Evolutionary conservation across 2,797 vertebrate genomes (phyloP), one percentile per base, ranked within the genome.

Genomic region (Chaunax sp.): DNA sequence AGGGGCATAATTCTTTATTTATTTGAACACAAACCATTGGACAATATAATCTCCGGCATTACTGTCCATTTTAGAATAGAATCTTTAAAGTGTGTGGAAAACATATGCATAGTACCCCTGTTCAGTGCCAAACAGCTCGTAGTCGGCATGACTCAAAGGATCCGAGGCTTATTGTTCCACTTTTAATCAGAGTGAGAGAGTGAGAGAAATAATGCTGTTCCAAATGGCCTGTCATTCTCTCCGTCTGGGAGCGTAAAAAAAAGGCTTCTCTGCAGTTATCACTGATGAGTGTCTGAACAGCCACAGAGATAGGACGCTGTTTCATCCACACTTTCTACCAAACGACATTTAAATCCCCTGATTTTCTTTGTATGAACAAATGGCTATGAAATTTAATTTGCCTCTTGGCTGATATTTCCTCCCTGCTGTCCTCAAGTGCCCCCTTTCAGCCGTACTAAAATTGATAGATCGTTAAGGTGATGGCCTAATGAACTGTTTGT

Each of bases 291-390:
- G 67, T 68, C 82, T 82, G 73, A 83, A 30, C 74, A 56, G 64
- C 67, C 14, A 4, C 68, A 46, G 16, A 71, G 64, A 88, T 70
- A 64, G 35, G 40, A 63, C 49, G 64, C 40, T 0, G 15, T 72
- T 51, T 74, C 82, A 64, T 68, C 38, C 9, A 0, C 70, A 26
- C 52, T 75, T 81, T 73, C 62, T 50, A 65, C 80, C 71, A 75
- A 77, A 80, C 19, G 6, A 68, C 83, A 83, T 85, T 85, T 77
- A 85, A 78, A 83, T 78, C 58, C 66, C 51, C 62, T 65, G 57
- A 51, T 82, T 79, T 85, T 74, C 60, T 74, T 71, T 69, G 44
- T 69, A 58, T 62, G 54, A 80, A 80, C 66, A 86, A 88, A 86
- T 68, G 69, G 75, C 52, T 50, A 15, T 72, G 50, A 49, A 72